These are phyloP conservation scores for Chelonus formosanus DNA, from an alignment of 2,888 invertebrate genomes.

Conservation along the genomic window DNA sequence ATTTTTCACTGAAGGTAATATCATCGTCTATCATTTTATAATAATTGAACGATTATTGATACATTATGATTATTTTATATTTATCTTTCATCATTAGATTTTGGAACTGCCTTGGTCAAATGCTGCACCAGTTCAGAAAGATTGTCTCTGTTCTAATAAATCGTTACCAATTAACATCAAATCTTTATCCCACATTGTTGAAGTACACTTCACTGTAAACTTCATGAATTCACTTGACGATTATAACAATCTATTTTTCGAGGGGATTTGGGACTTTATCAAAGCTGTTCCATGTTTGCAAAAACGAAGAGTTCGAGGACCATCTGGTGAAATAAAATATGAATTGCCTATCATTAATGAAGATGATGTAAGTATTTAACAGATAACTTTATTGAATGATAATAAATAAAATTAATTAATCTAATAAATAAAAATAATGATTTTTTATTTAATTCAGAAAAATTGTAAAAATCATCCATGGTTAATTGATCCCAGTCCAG, in stretches of 20 bases:
- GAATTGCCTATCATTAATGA: conserved; percentile 66
- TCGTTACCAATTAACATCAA: conserved; percentile 78
- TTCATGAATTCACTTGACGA: conserved; percentile 88
- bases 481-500: conserved; percentile 80
- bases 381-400: too few relatives aligned
- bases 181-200: conserved; percentile 79
- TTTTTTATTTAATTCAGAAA: conserved; percentile 66
- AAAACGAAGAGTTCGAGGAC: conserved; percentile 76
- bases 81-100: conserved; percentile 66
- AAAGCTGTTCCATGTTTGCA: conserved; percentile 75
- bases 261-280: conserved; percentile 84
- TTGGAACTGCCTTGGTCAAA: conserved; percentile 81
- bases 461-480: conserved; percentile 83
- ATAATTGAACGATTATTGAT: neutral
- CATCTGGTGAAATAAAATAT: conserved; percentile 80
- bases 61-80: neutral
- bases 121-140: conserved; percentile 76
- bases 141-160: conserved; percentile 79
- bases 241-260: conserved; percentile 84
- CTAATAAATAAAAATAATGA: too few relatives aligned
- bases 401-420: too few relatives aligned
- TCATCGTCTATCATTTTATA: neutral
- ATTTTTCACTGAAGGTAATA: conserved; percentile 60
- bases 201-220: conserved; percentile 81
- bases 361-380: conserved; percentile 64